Conservation (phyloP, 2,797 vertebrate species). For the Gymnothorax reevesii region DNA sequence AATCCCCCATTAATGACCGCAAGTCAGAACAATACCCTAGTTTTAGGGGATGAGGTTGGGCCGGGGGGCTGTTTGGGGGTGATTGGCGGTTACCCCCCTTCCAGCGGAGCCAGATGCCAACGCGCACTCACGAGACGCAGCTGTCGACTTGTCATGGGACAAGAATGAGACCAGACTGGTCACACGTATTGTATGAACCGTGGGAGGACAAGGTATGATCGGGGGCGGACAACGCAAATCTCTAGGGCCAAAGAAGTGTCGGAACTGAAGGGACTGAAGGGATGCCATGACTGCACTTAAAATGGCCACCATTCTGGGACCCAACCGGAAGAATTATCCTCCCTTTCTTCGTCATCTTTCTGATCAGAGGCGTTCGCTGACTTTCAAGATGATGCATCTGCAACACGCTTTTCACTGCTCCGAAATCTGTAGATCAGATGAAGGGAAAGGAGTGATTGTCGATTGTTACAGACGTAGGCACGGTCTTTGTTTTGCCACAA, state of each 20-base stretch:
- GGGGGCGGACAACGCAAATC: neutral
- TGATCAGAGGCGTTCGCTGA: neutral
- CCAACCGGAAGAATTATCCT: neutral
- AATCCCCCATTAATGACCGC: slow-evolving; percentile 68
- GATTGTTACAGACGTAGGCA: neutral
- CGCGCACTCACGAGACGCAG: neutral
- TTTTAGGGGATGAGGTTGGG: neutral
- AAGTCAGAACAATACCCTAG: slow-evolving; percentile 48
- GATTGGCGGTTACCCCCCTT: neutral
- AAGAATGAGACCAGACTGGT: neutral
- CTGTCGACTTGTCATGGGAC: neutral
- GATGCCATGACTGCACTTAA: neutral
- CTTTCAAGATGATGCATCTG: neutral
- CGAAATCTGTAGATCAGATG: neutral
- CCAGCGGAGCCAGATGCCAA: slow-evolving; percentile 1
- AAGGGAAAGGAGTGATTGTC: neutral
- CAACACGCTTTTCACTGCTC: neutral
- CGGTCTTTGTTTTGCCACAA: neutral
- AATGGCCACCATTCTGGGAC: neutral
- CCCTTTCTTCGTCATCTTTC: neutral
- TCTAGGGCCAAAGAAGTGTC: neutral
- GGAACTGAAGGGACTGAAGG: too few relatives aligned
- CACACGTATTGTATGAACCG: neutral
- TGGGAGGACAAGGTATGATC: slow-evolving; percentile 26
- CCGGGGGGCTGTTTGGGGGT: neutral